Conservation (phyloP, 1,140 invertebrate species). For the Scaptomyza hsui region DNA sequence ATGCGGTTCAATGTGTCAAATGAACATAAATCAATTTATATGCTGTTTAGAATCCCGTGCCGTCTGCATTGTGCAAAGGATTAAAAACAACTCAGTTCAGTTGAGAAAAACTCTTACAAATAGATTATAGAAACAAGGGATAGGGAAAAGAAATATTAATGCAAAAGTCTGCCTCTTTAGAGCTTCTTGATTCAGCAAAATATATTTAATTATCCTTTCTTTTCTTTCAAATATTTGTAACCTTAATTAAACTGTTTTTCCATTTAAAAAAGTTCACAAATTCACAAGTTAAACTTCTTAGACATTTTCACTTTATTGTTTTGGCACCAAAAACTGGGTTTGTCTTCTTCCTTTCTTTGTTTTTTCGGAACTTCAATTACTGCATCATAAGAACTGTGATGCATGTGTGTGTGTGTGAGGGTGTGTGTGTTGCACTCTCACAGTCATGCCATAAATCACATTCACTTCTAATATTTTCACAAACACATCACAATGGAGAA, state of each 20-base stretch:
- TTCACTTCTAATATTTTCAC: slow-evolving; percentile 74
- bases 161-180: neutral
- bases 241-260: too few species aligned
- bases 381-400: neutral
- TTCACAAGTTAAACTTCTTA: neutral
- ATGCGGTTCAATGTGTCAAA: slow-evolving; percentile 51
- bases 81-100: slow-evolving; percentile 30
- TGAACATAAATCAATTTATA: slow-evolving; percentile 62
- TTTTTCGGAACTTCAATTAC: slow-evolving; percentile 10
- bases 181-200: too few species aligned
- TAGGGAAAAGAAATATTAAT: neutral
- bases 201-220: too few species aligned
- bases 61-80: slow-evolving; percentile 58
- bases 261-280: neutral
- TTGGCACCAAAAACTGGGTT: slow-evolving; percentile 3
- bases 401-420: neutral
- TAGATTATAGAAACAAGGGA: neutral
- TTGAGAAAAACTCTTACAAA: slow-evolving; percentile 25
- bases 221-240: too few species aligned
- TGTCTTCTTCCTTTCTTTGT: neutral
- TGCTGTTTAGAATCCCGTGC: slow-evolving; percentile 53
- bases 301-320: neutral
- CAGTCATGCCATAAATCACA: slow-evolving; percentile 60
- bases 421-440: slow-evolving; percentile 15
- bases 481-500: slow-evolving; percentile 76